Conservation (phyloP, 2,888 invertebrate species). For the Nyleta sp. region DNA sequence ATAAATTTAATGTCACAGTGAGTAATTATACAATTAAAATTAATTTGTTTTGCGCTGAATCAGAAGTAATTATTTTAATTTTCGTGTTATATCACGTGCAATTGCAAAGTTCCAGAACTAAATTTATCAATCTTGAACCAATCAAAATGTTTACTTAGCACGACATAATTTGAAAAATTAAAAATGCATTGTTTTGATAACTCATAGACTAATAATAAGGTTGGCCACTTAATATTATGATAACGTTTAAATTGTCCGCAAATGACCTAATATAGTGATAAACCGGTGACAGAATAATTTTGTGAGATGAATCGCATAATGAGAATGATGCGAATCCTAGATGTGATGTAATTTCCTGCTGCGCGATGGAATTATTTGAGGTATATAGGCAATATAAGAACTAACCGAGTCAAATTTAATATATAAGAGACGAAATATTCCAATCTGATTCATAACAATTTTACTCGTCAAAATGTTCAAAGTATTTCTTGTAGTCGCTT, state of each 20-base stretch:
- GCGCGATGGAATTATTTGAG: constrained; percentile 11
- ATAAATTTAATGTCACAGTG: not conserved
- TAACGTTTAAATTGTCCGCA: not conserved
- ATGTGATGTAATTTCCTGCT: constrained; percentile 27
- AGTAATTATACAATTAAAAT: constrained; percentile 15
- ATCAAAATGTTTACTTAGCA: too few relatives aligned
- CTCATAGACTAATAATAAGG: too few relatives aligned
- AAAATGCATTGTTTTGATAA: too few relatives aligned
- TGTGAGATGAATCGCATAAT: constrained; percentile 16
- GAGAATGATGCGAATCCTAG: constrained; percentile 13
- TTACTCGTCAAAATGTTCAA: constrained; percentile 64
- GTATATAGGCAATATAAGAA: constrained; percentile 14
- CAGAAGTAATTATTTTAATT: constrained; percentile 15
- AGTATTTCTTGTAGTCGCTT: constrained; percentile 46
- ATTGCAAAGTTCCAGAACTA: not conserved
- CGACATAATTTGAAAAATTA: too few relatives aligned
- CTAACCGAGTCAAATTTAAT: constrained; percentile 11
- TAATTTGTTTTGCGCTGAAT: constrained; percentile 20
- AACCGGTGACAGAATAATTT: constrained; percentile 18
- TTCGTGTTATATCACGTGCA: not conserved
- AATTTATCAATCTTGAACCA: not conserved
- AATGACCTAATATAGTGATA: constrained; percentile 4
- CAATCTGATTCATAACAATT: not conserved
- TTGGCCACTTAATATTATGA: not conserved
- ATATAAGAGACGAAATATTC: constrained; percentile 27